Conservation (phyloP, 2,113 vertebrate species). For the Echinops telfairi region DNA sequence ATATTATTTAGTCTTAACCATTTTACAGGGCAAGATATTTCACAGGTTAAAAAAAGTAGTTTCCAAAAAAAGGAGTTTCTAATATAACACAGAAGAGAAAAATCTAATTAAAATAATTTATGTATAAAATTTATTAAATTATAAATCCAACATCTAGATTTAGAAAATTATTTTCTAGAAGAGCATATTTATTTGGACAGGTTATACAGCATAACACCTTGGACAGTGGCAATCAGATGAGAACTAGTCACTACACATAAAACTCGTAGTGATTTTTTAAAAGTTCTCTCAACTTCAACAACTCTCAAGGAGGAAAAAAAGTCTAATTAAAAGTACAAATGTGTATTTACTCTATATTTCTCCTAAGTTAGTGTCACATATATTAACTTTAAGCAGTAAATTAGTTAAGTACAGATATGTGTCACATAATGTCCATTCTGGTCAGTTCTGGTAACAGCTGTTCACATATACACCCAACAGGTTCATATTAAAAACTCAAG, state of each 20-base stretch:
- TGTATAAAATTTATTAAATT: slow-evolving; percentile 28
- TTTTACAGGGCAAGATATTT: slow-evolving; percentile 28
- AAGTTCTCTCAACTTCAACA: not conserved
- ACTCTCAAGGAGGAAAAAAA: not conserved
- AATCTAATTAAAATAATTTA: slow-evolving; percentile 5
- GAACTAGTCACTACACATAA: not conserved
- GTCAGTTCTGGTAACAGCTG: too few species aligned
- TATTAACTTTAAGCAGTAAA: slow-evolving; percentile 37
- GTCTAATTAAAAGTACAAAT: slow-evolving; percentile 57
- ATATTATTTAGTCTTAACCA: slow-evolving; percentile 9
- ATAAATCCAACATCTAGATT: not conserved
- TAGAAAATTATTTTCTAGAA: slow-evolving; percentile 41
- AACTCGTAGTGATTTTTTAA: not conserved
- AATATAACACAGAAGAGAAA: slow-evolving; percentile 22
- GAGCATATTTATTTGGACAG: not conserved
- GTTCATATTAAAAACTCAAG: too few species aligned
- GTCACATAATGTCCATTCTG: not conserved
- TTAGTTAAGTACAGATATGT: not conserved
- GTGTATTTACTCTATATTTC: slow-evolving; percentile 25
- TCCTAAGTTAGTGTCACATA: not conserved
- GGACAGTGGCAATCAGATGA: not conserved
- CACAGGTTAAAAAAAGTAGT: slow-evolving; percentile 34
- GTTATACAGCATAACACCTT: not conserved
- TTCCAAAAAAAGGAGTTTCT: not conserved
- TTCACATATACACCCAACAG: too few species aligned